Base-by-base conservation (phyloP, 1,140 invertebrate species). In the Brachionus asplanchnoidis region DNA sequence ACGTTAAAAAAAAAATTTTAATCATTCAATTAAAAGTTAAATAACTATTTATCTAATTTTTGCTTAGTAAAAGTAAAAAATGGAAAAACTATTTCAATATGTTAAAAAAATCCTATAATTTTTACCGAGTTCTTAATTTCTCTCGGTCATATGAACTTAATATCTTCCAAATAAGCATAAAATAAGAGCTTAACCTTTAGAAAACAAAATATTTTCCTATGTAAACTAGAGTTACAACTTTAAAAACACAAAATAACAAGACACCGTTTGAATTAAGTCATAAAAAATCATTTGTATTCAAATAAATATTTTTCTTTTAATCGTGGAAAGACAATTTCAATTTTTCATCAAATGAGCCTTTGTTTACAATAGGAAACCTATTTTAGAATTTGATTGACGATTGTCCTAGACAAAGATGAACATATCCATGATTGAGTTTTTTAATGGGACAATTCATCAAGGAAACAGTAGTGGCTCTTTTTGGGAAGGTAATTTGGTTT, bases 171-270 rank as follows among this genome's bases (percentile, higher is more conserved):
- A 77, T 50, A 36, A 53, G 73, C 20, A 36, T 77, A 32, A 77
- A 77, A 77, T 75, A 77, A 26, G 44, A 50, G 73, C 44, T 77
- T 77, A 77, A 77, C 73, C 73, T 77, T 77, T 77, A 77, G 9
- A 36, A 77, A 77, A 50, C 12, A 77, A 50, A 14, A 50, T 26
- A 26, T 77, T 77, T 77, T 77, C 44, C 20, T 46, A 26, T 50
- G 28, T 73, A 73, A 73, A 42, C 36, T 42, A 42, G 40, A 42
- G 40, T 40, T 73, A 42, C 36, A 40, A 42, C 36, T 40, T 17
- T 17, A 42, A 60, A 60, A 20, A 68, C n/a, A 73, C 3, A 73
- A 73, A 73, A 73, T 40, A 73, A 73, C n/a, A 73, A 20, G 40
- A 73, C 68, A 73, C 32, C 36, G 40, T 73, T 68, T 68, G 53